Evolutionary conservation across 92 coral and sea anemone genomes (phyloP).

Genomic region (Epizoanthus illoricatus): DNA sequence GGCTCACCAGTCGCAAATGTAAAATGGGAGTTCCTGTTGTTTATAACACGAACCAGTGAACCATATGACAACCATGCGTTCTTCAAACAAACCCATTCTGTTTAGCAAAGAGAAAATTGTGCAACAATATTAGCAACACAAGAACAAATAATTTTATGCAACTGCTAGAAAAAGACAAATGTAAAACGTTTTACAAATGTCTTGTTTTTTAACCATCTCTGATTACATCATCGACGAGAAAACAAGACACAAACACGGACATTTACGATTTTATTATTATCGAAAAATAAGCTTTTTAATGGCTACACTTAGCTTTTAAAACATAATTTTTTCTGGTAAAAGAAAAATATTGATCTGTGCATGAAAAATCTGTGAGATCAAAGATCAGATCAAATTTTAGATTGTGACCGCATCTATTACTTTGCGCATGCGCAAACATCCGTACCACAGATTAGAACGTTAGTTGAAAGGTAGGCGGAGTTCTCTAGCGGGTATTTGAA

Average conservation of each 20-base stretch:
- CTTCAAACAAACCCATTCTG: constrained; percentile 5
- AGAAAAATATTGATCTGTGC: neutral
- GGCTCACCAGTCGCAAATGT: constrained; percentile 88
- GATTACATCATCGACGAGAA: constrained; percentile 35
- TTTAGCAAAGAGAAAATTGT: neutral
- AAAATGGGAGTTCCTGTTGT: constrained; percentile 41
- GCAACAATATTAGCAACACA: neutral
- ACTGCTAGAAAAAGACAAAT: too few relatives aligned
- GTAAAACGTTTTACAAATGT: too few relatives aligned
- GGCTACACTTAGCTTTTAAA: neutral
- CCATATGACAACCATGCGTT: constrained; percentile 26
- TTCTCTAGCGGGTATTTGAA: neutral
- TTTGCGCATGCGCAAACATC: constrained; percentile 52
- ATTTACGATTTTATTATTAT: neutral
- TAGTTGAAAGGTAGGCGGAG: neutral
- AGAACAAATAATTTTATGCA: neutral
- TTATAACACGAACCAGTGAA: constrained; percentile 15
- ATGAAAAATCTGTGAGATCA: neutral
- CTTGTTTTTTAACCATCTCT: neutral
- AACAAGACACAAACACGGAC: neutral
- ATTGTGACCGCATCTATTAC: constrained; percentile 22
- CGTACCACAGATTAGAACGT: constrained; percentile 19
- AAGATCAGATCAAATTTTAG: constrained; percentile 6
- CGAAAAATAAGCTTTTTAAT: neutral
- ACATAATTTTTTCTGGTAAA: neutral